Percentiles rank a stretch among this genome's conserved stretches.
Evolutionary conservation across 2,797 vertebrate genomes (phyloP).

Genomic region (Lacerta bilineata): DNA sequence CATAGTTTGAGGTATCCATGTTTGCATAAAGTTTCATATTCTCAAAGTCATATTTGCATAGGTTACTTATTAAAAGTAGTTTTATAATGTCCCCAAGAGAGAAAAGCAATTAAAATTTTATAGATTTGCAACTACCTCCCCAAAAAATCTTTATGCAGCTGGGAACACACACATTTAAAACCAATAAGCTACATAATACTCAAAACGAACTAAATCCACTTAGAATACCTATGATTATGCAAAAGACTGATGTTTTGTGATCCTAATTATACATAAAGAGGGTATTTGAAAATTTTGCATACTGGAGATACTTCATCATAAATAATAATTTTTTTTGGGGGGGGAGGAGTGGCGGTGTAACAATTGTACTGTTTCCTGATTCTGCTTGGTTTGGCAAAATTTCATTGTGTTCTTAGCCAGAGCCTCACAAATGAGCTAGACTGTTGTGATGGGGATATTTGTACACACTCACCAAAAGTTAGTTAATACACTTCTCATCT

Average conservation of each 20-base stretch:
- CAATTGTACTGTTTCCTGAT: conserved; percentile 47
- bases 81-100: conserved; percentile 62
- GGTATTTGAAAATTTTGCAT: conserved; percentile 74
- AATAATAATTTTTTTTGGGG: conserved; percentile 65
- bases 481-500: not conserved
- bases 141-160: conserved; percentile 58
- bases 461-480: too few relatives aligned
- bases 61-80: conserved; percentile 58
- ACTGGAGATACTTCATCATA: conserved; percentile 68
- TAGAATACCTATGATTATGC: conserved; percentile 74
- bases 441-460: too few relatives aligned
- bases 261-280: conserved; percentile 78
- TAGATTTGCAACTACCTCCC: conserved; percentile 71
- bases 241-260: conserved; percentile 71
- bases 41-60: conserved; percentile 62
- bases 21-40: conserved; percentile 70
- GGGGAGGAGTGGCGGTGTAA: conserved; percentile 34
- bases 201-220: conserved; percentile 69
- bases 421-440: not conserved
- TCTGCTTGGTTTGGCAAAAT: not conserved
- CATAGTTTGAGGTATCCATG: conserved; percentile 62
- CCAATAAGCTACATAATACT: conserved; percentile 61
- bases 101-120: conserved; percentile 64
- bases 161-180: conserved; percentile 62
- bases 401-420: not conserved